A percentile compares a stretch with the other conserved stretches of the same genome.
phyloP scores from a whole-genome alignment of 2,797 vertebrate species.

The Gymnoscopelus microlampas region DNA sequence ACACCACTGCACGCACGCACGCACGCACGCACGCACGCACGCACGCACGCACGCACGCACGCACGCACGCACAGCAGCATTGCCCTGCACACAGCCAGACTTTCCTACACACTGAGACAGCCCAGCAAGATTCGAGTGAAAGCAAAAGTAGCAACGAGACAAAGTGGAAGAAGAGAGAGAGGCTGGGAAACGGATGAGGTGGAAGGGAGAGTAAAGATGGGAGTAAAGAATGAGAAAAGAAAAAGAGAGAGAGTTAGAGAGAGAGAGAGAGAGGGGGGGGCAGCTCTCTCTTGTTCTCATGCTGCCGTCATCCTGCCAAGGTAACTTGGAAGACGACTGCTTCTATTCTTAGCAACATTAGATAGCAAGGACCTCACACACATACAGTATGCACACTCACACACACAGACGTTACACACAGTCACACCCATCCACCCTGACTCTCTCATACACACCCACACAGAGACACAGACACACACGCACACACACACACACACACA shows the following conservation, averaged over 20 bases:
- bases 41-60: neutral
- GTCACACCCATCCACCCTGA: no score
- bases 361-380: conserved; percentile 14
- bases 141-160: neutral
- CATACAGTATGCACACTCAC: neutral
- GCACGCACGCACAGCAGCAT: neutral
- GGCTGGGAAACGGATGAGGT: neutral
- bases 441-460: no score
- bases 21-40: no score
- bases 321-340: conserved; percentile 38
- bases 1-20: neutral
- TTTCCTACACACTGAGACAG: neutral
- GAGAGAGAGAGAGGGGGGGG: conserved; percentile 4
- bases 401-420: no score
- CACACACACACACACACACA: conserved; percentile 3
- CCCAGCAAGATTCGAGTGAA: conserved; percentile 9
- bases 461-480: no score
- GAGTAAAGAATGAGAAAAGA: neutral
- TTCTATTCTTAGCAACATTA: conserved; percentile 62
- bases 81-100: neutral
- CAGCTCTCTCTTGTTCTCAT: conserved; percentile 25
- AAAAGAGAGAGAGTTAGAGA: neutral
- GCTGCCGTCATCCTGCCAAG: conserved; percentile 38
- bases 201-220: conserved; percentile 3
- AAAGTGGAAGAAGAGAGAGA: neutral